Percentiles rank a stretch among this genome's conserved stretches.
Conservation (phyloP, 1,140 invertebrate species). For the Halesus radiatus region DNA sequence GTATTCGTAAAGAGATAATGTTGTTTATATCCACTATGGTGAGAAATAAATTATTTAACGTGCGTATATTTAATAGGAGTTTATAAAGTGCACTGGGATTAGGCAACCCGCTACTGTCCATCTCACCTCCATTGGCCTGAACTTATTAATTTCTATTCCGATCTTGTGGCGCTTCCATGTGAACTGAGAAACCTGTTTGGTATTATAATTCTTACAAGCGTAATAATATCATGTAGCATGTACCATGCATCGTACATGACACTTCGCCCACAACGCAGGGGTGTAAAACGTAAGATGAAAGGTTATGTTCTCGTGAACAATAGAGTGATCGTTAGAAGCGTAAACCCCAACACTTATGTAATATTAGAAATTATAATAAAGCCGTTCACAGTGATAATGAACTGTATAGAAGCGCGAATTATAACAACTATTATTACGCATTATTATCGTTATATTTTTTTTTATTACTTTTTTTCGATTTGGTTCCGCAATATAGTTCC, state of each 20-base stretch:
- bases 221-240: neutral
- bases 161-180: slow-evolving; percentile 14
- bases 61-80: neutral
- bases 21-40: too few species aligned
- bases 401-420: too few species aligned
- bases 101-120: neutral
- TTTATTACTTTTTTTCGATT: too few species aligned
- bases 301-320: neutral
- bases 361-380: too few species aligned
- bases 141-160: slow-evolving; percentile 40
- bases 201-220: neutral
- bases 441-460: too few species aligned
- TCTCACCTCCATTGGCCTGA: neutral
- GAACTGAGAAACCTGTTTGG: slow-evolving; percentile 7
- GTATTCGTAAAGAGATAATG: too few species aligned
- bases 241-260: neutral
- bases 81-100: neutral
- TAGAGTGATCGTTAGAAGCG: too few species aligned
- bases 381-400: too few species aligned
- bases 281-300: neutral
- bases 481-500: too few species aligned
- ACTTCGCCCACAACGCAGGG: neutral
- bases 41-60: too few species aligned
- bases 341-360: too few species aligned
- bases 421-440: too few species aligned